phyloP scores from a whole-genome alignment of 2,797 vertebrate species.

The Geotrypetes seraphini region DNA sequence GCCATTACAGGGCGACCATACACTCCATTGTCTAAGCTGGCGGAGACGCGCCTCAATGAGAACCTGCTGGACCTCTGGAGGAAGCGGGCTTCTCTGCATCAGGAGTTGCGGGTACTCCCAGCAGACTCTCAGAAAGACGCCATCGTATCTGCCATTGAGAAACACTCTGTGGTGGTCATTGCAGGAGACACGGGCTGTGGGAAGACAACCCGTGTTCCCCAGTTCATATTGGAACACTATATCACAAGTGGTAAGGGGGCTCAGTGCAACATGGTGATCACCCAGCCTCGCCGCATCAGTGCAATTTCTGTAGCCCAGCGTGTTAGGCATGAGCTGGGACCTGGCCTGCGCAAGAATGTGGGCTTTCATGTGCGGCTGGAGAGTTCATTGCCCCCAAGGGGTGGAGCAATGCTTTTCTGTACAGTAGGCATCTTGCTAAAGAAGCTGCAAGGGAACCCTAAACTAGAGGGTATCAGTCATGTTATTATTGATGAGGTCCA shows the following conservation, averaged over 20 bases:
- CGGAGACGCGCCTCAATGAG: slow-evolving; percentile 53
- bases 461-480: slow-evolving; percentile 81
- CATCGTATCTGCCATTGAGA: slow-evolving; percentile 65
- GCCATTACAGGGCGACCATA: slow-evolving; percentile 76
- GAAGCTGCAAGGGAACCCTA: slow-evolving; percentile 84
- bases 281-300: slow-evolving; percentile 87
- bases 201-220: slow-evolving; percentile 89
- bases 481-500: slow-evolving; percentile 94
- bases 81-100: slow-evolving; percentile 41
- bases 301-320: slow-evolving; percentile 89
- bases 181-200: slow-evolving; percentile 91
- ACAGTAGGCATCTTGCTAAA: slow-evolving; percentile 84
- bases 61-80: slow-evolving; percentile 67
- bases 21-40: slow-evolving; percentile 43
- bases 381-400: slow-evolving; percentile 72
- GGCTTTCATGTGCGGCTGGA: slow-evolving; percentile 94
- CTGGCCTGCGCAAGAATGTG: slow-evolving; percentile 65
- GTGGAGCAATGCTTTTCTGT: slow-evolving; percentile 87
- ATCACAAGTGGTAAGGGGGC: slow-evolving; percentile 65
- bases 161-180: slow-evolving; percentile 78
- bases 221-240: slow-evolving; percentile 76
- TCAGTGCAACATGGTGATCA: slow-evolving; percentile 83
- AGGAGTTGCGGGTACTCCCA: slow-evolving; percentile 61
- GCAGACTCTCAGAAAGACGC: slow-evolving; percentile 72
- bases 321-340: slow-evolving; percentile 83